Base-by-base conservation (phyloP, 2,888 invertebrate species). In the Dione juno region DNA sequence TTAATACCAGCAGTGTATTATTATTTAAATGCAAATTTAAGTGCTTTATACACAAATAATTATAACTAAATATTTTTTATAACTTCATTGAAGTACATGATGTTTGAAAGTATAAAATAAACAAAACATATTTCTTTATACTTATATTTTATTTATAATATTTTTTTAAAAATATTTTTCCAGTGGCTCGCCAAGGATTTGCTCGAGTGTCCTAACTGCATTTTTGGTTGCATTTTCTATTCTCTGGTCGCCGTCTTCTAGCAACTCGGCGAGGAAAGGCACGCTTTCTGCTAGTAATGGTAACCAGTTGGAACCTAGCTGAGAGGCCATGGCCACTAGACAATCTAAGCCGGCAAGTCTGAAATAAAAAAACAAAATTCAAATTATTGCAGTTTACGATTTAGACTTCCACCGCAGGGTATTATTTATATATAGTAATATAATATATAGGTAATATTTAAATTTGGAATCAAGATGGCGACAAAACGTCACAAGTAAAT, bases 261-360 rank as follows among this genome's bases (percentile, higher is more conserved):
- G 94, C 16, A 99, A 92, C 84, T 99, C 99, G 0, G 98, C 97
- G 45, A 99, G 92, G 94, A 98, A 98, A 0, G 98, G 98, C 73
- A 99, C 96, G 6, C 98, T 98, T 84, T 99, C 99, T 0, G 99
- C 98, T 64, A 99, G 87, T 0, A 99, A 93, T 0, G 97, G 96
- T 78, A 98, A 94, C 90, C 98, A 99, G 82, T 97, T 97, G 84
- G 97, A 97, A 3, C 97, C 98, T 1, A 99, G 92, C 83, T 97
- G 97, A 61, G 95, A 94, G 3, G 97, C 97, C 80, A 98, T 95
- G 77, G 96, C 96, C 66, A 96, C 95, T 76, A 97, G 90, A 74
- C 95, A 95, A 75, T 95, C 94, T 52, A 98, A 90, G 0, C 97
- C 95, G 65, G 94, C 94, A 64, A 97, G 92, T 67, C 97, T 94